Conservation (phyloP, 1,140 invertebrate species). For the Drosophila seguyi region DNA sequence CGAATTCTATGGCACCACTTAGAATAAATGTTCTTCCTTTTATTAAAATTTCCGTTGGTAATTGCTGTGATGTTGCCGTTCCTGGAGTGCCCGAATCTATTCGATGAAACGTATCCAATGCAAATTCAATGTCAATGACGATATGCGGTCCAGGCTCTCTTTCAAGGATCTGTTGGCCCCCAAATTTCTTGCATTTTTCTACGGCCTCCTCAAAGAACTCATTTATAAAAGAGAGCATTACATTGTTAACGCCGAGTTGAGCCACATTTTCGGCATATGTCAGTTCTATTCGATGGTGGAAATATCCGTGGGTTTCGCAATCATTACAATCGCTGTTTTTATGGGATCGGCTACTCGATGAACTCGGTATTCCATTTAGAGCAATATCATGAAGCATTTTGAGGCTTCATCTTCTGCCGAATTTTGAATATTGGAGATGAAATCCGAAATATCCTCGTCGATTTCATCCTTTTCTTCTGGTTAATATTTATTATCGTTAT, state of each 20-base stretch:
- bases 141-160: conserved; percentile 3
- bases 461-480: too few relatives aligned
- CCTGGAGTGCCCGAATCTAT: neutral
- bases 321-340: neutral
- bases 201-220: neutral
- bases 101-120: neutral
- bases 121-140: neutral
- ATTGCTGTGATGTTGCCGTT: neutral
- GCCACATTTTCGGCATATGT: neutral
- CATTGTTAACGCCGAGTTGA: neutral
- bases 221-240: neutral
- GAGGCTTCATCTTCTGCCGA: too few relatives aligned
- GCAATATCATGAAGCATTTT: too few relatives aligned
- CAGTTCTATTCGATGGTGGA: neutral
- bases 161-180: neutral
- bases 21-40: neutral
- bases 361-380: too few relatives aligned
- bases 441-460: too few relatives aligned
- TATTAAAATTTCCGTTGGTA: neutral
- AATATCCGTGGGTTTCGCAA: neutral
- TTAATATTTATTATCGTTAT: too few relatives aligned
- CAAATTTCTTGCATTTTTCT: neutral
- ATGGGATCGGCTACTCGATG: neutral
- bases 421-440: too few relatives aligned
- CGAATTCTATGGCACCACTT: conserved; percentile 1